These are phyloP conservation scores for Boloria selene DNA, from an alignment of 2,888 invertebrate genomes.

Conservation along the genomic window DNA sequence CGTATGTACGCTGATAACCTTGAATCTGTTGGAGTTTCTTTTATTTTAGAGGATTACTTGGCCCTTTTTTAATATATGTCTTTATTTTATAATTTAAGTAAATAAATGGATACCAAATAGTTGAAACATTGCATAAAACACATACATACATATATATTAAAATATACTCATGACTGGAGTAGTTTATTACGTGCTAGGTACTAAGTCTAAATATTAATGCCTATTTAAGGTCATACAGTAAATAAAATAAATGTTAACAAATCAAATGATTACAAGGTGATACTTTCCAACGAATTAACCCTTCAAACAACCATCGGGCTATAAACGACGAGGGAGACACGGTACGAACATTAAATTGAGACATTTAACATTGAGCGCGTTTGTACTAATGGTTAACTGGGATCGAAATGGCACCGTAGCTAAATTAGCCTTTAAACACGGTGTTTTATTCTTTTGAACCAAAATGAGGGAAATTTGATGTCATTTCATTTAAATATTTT, in stretches of 20 bases:
- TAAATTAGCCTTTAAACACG: conserved; percentile 40
- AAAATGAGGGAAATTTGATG: conserved; percentile 3
- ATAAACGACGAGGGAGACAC: conserved; percentile 60
- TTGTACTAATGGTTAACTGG: conserved; percentile 55
- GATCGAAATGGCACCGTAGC: conserved; percentile 40
- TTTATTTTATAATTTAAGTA: too few species aligned
- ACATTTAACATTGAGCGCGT: conserved; percentile 66
- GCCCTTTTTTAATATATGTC: too few species aligned
- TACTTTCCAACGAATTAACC: conserved; percentile 73
- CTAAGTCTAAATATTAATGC: too few species aligned
- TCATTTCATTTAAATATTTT: neutral
- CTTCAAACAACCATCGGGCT: conserved; percentile 61
- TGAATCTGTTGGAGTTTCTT: too few species aligned
- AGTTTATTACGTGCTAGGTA: too few species aligned
- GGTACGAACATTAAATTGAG: conserved; percentile 69
- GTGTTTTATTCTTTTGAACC: conserved; percentile 25
- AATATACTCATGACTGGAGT: too few species aligned
- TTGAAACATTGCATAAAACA: too few species aligned
- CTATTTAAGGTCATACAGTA: neutral
- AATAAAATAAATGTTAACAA: conserved; percentile 8
- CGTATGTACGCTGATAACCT: too few species aligned
- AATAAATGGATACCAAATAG: too few species aligned
- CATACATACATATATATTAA: too few species aligned
- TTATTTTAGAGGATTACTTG: too few species aligned
- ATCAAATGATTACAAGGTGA: conserved; percentile 18